Evolutionary conservation across 2,888 invertebrate species (phyloP).

Genomic region (Cataglyphis rosenhaueri): DNA sequence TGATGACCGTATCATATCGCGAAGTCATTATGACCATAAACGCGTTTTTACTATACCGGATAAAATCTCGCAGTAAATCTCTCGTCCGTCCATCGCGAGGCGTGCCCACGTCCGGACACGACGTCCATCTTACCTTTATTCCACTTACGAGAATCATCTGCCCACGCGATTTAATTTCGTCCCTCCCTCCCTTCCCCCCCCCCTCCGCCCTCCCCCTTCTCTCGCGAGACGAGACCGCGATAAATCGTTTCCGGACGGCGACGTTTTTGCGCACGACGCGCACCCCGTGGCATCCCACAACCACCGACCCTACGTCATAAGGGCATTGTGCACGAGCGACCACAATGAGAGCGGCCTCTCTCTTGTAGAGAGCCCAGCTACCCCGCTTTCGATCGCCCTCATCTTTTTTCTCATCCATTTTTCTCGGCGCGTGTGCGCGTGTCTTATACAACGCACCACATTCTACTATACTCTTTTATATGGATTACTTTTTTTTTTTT

Average conservation of each 20-base stretch:
- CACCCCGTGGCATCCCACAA: background rate
- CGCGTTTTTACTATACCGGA: slow-evolving; percentile 14
- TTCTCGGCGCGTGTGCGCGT: background rate
- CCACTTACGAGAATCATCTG: slow-evolving; percentile 43
- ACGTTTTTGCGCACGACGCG: slow-evolving; percentile 27
- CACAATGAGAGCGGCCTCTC: slow-evolving; percentile 21
- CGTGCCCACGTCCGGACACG: slow-evolving; percentile 44
- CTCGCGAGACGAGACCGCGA: slow-evolving; percentile 19
- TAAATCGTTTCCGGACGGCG: slow-evolving; percentile 22
- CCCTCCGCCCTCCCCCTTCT: too few relatives aligned
- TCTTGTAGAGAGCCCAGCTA: background rate
- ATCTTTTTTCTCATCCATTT: slow-evolving; percentile 25
- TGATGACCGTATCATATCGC: background rate
- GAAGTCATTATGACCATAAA: slow-evolving; percentile 22
- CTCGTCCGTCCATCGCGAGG: slow-evolving; percentile 39
- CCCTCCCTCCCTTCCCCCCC: background rate
- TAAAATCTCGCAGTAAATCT: slow-evolving; percentile 27
- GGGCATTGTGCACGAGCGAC: background rate
- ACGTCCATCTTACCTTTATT: slow-evolving; percentile 27
- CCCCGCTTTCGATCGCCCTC: background rate
- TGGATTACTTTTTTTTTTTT: slow-evolving; percentile 16
- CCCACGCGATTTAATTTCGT: slow-evolving; percentile 48
- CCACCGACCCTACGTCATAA: slow-evolving; percentile 1
- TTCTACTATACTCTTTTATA: slow-evolving; percentile 19
- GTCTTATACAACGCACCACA: background rate